phyloP scores from a whole-genome alignment of 2,113 vertebrate genomes.

The Coreoperca whiteheadi region DNA sequence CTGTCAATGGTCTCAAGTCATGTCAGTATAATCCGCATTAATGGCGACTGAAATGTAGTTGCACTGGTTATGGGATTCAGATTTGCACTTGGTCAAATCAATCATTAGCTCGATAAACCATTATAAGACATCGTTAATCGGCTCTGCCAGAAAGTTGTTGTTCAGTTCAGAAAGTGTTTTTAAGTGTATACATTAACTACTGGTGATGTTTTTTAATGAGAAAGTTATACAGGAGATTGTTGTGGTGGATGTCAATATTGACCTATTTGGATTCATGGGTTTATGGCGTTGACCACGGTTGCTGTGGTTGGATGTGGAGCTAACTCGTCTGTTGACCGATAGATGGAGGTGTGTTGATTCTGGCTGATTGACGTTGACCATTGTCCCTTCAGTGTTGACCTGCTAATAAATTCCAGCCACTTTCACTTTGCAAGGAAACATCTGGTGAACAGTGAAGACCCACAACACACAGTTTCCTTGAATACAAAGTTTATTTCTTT shows the following conservation, averaged over 20 bases:
- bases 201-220: background rate
- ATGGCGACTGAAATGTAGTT: background rate
- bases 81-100: background rate
- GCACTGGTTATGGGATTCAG: background rate
- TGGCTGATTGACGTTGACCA: slow-evolving; percentile 72
- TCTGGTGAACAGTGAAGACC: slow-evolving; percentile 59
- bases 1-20: background rate
- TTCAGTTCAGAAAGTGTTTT: background rate
- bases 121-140: background rate
- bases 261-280: slow-evolving; percentile 34
- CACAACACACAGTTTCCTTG: background rate
- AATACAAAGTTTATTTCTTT: background rate
- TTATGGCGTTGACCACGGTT: slow-evolving; percentile 66
- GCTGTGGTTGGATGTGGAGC: slow-evolving; percentile 47
- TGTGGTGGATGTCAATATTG: slow-evolving; percentile 38
- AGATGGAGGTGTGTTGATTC: slow-evolving; percentile 65
- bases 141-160: background rate
- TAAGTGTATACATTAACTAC: background rate
- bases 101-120: background rate
- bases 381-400: slow-evolving; percentile 72
- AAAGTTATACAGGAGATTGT: slow-evolving; percentile 3
- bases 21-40: background rate
- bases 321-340: slow-evolving; percentile 60
- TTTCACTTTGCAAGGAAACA: slow-evolving; percentile 64
- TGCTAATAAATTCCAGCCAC: slow-evolving; percentile 69